These are phyloP conservation scores for Brachionus paranguensis DNA, from an alignment of 1,140 invertebrate genomes.

Conservation along the genomic window DNA sequence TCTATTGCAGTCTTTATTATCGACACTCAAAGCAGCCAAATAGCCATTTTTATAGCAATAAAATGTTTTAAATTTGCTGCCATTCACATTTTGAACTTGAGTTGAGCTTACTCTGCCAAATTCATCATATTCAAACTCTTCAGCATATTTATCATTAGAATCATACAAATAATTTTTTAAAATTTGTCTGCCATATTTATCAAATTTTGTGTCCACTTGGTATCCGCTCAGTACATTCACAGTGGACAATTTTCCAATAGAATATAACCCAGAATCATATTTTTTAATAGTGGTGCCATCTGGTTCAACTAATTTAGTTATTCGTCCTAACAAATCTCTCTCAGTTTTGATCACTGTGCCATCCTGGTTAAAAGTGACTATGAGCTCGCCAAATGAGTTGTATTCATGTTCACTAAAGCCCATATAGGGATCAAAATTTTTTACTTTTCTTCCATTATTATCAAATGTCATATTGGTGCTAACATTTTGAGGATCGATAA, in stretches of 20 bases:
- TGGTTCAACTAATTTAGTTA: background rate
- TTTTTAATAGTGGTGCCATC: background rate
- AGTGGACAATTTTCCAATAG: background rate
- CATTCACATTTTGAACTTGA: conserved; percentile 7
- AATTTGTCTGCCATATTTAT: background rate
- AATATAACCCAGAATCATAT: conserved; percentile 2
- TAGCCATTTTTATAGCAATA: background rate
- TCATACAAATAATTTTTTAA: conserved; percentile 3
- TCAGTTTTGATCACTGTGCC: background rate
- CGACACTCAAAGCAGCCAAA: background rate
- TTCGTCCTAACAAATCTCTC: background rate
- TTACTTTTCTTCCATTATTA: background rate
- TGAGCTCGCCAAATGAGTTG: background rate
- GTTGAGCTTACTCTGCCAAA: background rate
- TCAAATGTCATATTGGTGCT: conserved; percentile 3
- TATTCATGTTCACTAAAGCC: background rate
- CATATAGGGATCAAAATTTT: conserved; percentile 2
- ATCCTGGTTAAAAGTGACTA: conserved; percentile 6
- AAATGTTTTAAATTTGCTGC: conserved; percentile 2
- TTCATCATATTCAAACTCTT: conserved; percentile 2
- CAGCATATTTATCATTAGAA: background rate
- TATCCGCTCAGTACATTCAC: background rate
- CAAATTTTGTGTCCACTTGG: background rate
- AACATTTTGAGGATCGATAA: background rate
- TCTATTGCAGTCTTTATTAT: background rate